These are phyloP conservation scores for Heliopora coerulea DNA, from an alignment of 92 coral and sea anemone genomes.

Conservation along the genomic window DNA sequence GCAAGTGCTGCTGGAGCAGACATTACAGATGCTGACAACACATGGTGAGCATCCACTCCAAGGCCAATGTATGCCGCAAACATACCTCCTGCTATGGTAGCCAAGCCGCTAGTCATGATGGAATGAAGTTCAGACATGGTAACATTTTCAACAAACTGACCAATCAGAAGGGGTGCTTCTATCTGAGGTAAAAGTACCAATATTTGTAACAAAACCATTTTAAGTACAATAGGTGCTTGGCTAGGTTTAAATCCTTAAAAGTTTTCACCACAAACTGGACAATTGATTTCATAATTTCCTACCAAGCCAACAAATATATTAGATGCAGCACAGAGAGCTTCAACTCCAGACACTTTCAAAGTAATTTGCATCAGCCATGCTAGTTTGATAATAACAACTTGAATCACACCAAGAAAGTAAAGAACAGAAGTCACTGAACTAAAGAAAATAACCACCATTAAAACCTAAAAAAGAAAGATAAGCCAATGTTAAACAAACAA, in stretches of 20 bases:
- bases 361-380: constrained; percentile 98
- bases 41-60: constrained; percentile 90
- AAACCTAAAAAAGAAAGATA: constrained; percentile 59
- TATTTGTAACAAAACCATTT: too few relatives aligned
- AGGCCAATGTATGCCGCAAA: constrained; percentile 87
- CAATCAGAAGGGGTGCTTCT: constrained; percentile 85
- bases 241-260: too few relatives aligned
- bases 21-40: constrained; percentile 93
- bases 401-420: constrained; percentile 81
- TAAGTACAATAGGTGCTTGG: too few relatives aligned
- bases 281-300: too few relatives aligned
- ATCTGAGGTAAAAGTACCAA: constrained; percentile 47
- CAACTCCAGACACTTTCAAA: constrained; percentile 81
- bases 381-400: constrained; percentile 72
- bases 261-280: too few relatives aligned
- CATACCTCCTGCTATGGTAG: constrained; percentile 96
- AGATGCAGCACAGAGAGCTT: constrained; percentile 85
- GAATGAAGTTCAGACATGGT: constrained; percentile 95
- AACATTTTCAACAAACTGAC: constrained; percentile 79
- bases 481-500: neutral
- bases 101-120: constrained; percentile 94
- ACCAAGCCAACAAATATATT: constrained; percentile 94
- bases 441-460: constrained; percentile 87
- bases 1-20: constrained; percentile 98
- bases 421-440: constrained; percentile 82